phyloP scores from a whole-genome alignment of 2,888 invertebrate genomes.

The Steromphala cineraria region DNA sequence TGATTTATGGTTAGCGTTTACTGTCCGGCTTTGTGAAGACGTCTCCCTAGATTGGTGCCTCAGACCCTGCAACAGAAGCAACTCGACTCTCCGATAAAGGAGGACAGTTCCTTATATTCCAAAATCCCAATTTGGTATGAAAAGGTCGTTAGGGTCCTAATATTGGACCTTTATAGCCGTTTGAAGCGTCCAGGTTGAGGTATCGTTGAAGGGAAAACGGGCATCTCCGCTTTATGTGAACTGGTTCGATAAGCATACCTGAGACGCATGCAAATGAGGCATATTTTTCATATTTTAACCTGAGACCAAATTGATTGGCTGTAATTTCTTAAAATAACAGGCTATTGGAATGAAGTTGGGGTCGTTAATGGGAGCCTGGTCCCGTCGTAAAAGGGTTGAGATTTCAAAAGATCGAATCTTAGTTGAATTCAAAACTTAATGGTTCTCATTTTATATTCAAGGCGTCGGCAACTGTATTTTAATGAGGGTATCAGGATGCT shows the following conservation, averaged over 20 bases:
- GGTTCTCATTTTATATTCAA: too few relatives aligned
- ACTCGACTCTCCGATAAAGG: not conserved
- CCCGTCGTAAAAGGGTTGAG: not conserved
- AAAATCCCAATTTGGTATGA: not conserved
- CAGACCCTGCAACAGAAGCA: not conserved
- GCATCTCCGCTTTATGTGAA: not conserved
- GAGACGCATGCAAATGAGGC: not conserved
- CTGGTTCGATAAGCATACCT: not conserved
- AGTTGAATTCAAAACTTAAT: too few relatives aligned
- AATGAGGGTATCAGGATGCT: too few relatives aligned
- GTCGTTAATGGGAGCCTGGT: not conserved
- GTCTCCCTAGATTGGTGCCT: not conserved
- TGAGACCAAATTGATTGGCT: not conserved
- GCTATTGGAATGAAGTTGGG: not conserved
- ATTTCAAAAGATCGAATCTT: too few relatives aligned
- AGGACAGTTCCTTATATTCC: not conserved
- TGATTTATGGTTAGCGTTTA: constrained; percentile 1
- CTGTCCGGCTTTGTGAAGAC: constrained; percentile 1
- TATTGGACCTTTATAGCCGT: not conserved
- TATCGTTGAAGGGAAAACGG: not conserved
- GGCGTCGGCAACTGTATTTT: too few relatives aligned
- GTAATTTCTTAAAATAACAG: constrained; percentile 2
- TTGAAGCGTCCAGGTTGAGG: not conserved
- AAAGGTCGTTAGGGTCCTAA: constrained; percentile 3
- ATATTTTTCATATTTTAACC: not conserved